Conservation (phyloP, 2,797 vertebrate species). For the Coregonus sp. region DNA sequence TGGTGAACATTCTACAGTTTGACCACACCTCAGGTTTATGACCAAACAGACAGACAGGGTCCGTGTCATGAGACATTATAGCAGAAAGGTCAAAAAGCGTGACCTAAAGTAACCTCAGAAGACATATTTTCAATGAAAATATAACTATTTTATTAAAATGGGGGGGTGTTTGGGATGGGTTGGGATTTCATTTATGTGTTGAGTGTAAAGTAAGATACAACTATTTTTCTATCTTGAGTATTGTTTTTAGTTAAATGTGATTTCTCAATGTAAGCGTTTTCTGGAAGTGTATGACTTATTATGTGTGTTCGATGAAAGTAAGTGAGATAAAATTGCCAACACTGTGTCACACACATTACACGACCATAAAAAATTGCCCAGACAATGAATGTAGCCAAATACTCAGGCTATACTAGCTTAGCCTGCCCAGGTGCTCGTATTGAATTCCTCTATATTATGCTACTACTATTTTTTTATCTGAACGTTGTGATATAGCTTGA, state of each 20-base stretch:
- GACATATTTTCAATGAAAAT: constrained; percentile 50
- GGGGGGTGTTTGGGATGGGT: constrained; percentile 35
- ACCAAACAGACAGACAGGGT: constrained; percentile 56
- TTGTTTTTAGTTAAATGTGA: constrained; percentile 34
- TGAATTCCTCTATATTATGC: constrained; percentile 76
- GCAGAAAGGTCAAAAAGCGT: constrained; percentile 47
- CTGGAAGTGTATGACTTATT: constrained; percentile 56
- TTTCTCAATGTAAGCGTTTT: constrained; percentile 56
- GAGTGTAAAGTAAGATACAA: constrained; percentile 54
- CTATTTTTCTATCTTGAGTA: constrained; percentile 73
- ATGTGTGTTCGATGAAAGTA: constrained; percentile 67
- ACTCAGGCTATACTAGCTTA: constrained; percentile 66
- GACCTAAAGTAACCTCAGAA: constrained; percentile 67
- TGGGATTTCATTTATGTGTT: constrained; percentile 66
- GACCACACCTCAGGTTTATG: constrained; percentile 67
- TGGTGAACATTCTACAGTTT: background rate
- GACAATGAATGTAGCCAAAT: constrained; percentile 81
- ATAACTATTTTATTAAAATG: constrained; percentile 74
- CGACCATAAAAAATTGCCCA: constrained; percentile 65
- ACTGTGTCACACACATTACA: constrained; percentile 71
- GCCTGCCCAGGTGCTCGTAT: constrained; percentile 75
- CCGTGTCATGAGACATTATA: constrained; percentile 19
- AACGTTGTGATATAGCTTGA: constrained; percentile 64
- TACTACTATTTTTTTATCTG: constrained; percentile 78
- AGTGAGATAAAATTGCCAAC: constrained; percentile 75